Evolutionary conservation across 2,888 invertebrate species (phyloP).

Genomic region (Agrochola macilenta): DNA sequence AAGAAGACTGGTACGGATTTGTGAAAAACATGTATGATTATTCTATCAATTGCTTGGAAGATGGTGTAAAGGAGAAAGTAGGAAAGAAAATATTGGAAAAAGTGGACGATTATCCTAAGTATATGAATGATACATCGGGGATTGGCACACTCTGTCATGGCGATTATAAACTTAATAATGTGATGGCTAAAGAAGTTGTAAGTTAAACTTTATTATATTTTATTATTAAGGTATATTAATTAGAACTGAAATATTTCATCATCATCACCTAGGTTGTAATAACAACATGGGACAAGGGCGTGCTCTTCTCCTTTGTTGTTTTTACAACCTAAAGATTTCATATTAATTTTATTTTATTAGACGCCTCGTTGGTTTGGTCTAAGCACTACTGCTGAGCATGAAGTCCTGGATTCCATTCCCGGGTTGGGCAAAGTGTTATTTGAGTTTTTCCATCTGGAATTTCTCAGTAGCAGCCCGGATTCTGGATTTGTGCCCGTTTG

Average conservation of each 20-base stretch:
- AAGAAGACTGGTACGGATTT: constrained; percentile 58
- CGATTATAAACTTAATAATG: constrained; percentile 68
- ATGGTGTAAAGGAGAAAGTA: constrained; percentile 40
- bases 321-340: too few relatives aligned
- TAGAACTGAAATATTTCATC: background rate
- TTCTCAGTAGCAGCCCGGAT: background rate
- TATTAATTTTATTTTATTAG: too few relatives aligned
- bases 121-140: constrained; percentile 54
- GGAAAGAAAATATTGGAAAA: constrained; percentile 45
- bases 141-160: constrained; percentile 67
- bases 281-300: too few relatives aligned
- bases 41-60: constrained; percentile 58
- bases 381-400: background rate
- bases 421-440: background rate
- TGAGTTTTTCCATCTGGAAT: background rate
- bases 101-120: constrained; percentile 56
- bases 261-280: too few relatives aligned
- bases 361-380: too few relatives aligned
- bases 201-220: constrained; percentile 47
- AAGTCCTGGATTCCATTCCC: background rate
- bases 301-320: too few relatives aligned
- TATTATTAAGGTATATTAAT: background rate
- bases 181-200: constrained; percentile 71
- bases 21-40: constrained; percentile 60
- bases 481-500: background rate